Percentiles rank a stretch among this genome's conserved stretches.
These are phyloP conservation scores for Belgica antarctica DNA, from an alignment of 2,888 invertebrate species.

Conservation along the genomic window DNA sequence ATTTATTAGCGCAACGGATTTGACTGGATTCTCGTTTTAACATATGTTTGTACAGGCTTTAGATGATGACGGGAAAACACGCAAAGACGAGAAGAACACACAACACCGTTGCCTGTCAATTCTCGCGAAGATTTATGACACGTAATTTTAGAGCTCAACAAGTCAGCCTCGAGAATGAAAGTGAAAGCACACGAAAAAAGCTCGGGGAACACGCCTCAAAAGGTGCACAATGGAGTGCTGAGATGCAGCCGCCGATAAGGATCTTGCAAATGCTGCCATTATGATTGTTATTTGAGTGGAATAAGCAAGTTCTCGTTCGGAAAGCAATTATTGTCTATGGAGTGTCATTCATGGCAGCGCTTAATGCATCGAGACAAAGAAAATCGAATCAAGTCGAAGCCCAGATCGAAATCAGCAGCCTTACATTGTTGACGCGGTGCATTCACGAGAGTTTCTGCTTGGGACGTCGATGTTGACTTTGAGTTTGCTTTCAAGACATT, in stretches of 20 bases:
- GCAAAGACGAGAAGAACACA: neutral
- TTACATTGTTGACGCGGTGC: neutral
- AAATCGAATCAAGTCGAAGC: constrained; percentile 4
- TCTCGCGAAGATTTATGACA: neutral
- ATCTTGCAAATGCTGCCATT: neutral
- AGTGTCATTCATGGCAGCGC: constrained; percentile 15
- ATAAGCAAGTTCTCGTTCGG: constrained; percentile 5
- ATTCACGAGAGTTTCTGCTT: neutral
- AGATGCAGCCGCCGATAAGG: neutral
- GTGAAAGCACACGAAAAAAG: constrained; percentile 25
- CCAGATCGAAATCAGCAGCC: neutral
- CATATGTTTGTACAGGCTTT: neutral
- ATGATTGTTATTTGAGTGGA: neutral
- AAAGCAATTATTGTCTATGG: constrained; percentile 20
- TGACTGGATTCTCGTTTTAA: neutral
- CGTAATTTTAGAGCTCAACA: neutral
- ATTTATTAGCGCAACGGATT: too few relatives aligned
- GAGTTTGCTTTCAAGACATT: neutral
- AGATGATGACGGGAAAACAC: neutral
- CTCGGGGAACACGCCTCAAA: constrained; percentile 1
- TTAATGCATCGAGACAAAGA: constrained; percentile 15
- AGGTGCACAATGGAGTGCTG: neutral
- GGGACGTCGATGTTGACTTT: neutral
- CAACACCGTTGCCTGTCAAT: neutral
- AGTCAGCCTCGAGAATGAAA: constrained; percentile 21